Conservation (phyloP, 2,113 vertebrate genomes). For the Triplophysa dalaica region DNA sequence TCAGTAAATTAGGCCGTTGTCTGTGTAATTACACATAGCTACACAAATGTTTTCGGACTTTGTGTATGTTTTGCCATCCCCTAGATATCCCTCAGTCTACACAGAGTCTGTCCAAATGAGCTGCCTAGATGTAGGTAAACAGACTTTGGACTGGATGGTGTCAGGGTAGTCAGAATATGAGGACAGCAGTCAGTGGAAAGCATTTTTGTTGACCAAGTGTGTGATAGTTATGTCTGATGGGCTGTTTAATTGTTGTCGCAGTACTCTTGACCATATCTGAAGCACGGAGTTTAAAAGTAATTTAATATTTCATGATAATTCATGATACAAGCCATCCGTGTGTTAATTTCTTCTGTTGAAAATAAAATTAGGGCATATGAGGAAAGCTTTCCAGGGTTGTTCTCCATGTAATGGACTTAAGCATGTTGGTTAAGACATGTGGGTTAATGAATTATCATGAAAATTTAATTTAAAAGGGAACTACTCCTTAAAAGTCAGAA, state of each 20-base stretch:
- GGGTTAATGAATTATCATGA: no score
- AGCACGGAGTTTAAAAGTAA: background rate
- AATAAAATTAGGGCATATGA: no score
- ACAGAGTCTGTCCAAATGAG: conserved; percentile 14
- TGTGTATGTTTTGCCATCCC: conserved; percentile 38
- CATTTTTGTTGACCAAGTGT: background rate
- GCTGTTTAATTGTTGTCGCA: background rate
- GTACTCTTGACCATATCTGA: background rate
- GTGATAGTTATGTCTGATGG: background rate
- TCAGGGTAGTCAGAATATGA: conserved; percentile 2
- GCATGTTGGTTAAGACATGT: no score
- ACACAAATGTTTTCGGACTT: conserved; percentile 42
- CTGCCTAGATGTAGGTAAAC: conserved; percentile 22
- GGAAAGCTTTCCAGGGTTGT: no score
- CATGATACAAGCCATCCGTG: no score
- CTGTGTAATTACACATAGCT: conserved; percentile 38
- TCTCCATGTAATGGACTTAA: no score
- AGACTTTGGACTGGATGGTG: background rate
- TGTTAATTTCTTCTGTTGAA: no score
- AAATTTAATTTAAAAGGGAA: no score
- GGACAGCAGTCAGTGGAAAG: background rate
- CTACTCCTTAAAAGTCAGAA: no score
- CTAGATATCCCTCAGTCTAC: conserved; percentile 16
- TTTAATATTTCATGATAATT: no score
- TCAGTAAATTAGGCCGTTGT: conserved; percentile 39